These are phyloP conservation scores for Xestobium rufovillosum DNA, from an alignment of 2,888 invertebrate genomes.

Conservation along the genomic window DNA sequence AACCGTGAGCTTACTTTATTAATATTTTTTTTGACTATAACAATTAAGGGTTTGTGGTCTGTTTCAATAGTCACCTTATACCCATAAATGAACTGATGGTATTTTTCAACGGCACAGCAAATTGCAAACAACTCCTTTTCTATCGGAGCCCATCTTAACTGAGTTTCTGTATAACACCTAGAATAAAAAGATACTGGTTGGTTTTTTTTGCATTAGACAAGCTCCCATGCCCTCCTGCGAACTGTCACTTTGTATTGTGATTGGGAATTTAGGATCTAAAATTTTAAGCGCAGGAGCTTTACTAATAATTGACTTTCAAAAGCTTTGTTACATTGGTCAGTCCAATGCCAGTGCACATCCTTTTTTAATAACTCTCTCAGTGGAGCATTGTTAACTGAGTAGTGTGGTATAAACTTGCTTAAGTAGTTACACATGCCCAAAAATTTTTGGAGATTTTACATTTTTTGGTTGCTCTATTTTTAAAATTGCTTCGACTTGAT, in stretches of 20 bases:
- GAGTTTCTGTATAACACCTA: constrained; percentile 17
- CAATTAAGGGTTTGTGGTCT: constrained; percentile 29
- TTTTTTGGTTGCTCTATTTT: no score
- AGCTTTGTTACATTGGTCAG: neutral
- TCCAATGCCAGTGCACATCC: constrained; percentile 17
- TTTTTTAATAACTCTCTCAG: constrained; percentile 20
- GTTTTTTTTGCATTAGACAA: constrained; percentile 9
- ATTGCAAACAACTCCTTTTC: constrained; percentile 26
- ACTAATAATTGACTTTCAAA: neutral
- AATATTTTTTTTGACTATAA: constrained; percentile 24
- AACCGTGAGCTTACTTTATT: constrained; percentile 22
- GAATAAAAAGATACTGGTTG: constrained; percentile 23
- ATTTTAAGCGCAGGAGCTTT: neutral
- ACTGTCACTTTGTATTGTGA: constrained; percentile 9
- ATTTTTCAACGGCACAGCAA: constrained; percentile 22
- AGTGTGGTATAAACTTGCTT: constrained; percentile 15
- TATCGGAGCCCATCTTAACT: constrained; percentile 22
- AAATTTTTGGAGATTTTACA: constrained; percentile 18
- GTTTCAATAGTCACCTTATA: constrained; percentile 23
- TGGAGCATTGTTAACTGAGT: constrained; percentile 13
- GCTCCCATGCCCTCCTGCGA: constrained; percentile 12
- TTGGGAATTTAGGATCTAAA: constrained; percentile 8
- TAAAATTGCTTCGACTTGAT: no score
- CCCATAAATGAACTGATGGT: constrained; percentile 26
- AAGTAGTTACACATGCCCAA: constrained; percentile 18